These are phyloP conservation scores for Illadopsis cleaveri DNA, from an alignment of 2,113 vertebrate species.

Conservation along the genomic window DNA sequence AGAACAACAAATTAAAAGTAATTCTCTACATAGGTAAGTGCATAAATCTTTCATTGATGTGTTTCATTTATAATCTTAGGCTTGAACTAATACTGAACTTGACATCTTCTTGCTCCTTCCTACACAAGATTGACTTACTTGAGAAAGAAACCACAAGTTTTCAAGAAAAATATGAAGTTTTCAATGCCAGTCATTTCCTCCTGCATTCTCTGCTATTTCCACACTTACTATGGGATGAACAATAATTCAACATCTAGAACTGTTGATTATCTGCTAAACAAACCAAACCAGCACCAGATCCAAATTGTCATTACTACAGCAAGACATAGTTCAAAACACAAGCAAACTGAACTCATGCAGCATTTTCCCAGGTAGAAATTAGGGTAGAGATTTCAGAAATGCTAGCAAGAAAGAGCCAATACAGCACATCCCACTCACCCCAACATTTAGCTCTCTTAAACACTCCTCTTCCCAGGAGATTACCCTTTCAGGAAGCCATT, in stretches of 20 bases:
- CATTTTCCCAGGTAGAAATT: background rate
- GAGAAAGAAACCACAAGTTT: background rate
- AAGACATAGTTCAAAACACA: background rate
- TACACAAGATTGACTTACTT: background rate
- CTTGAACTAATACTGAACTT: background rate
- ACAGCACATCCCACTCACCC: background rate
- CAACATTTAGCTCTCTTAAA: background rate
- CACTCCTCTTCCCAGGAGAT: background rate
- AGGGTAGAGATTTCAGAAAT: background rate
- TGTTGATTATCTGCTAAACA: background rate
- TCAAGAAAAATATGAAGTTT: background rate
- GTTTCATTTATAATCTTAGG: background rate
- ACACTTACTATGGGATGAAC: background rate
- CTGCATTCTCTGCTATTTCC: background rate
- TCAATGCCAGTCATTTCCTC: background rate
- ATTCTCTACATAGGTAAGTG: background rate
- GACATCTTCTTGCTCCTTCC: background rate
- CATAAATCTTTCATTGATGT: background rate
- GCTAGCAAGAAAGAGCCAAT: background rate
- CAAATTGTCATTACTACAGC: background rate
- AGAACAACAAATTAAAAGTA: background rate
- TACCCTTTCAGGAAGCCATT: background rate
- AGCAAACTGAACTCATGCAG: background rate
- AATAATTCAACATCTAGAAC: background rate
- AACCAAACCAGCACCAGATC: background rate